Conservation (phyloP, 2,888 invertebrate species). For the Chloroclystis v-ata region DNA sequence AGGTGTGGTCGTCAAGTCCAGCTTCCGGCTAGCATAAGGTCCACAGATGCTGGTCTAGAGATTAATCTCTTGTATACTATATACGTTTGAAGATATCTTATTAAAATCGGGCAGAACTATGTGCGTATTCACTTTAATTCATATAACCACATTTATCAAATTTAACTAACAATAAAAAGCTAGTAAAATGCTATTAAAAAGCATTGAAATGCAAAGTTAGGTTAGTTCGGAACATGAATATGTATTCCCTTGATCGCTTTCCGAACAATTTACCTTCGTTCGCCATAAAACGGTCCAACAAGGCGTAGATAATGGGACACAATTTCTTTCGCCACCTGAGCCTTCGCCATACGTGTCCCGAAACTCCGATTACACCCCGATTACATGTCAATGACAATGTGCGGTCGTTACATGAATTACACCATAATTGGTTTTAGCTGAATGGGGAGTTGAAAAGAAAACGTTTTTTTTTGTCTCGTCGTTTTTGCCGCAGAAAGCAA, state of each 20-base stretch:
- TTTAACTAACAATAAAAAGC: no score
- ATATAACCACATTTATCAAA: no score
- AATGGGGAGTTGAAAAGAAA: background rate
- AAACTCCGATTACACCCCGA: slow-evolving; percentile 32
- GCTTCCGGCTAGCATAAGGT: no score
- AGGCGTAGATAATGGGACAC: slow-evolving; percentile 61
- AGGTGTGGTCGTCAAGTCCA: no score
- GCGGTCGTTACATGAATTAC: slow-evolving; percentile 24
- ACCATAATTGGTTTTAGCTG: slow-evolving; percentile 13
- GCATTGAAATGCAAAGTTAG: slow-evolving; percentile 6
- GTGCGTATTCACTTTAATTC: no score
- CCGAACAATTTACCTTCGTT: slow-evolving; percentile 62
- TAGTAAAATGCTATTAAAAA: background rate
- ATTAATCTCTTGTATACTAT: no score
- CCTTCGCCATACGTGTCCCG: slow-evolving; percentile 33
- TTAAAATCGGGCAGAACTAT: no score
- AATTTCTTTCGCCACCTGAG: slow-evolving; percentile 69
- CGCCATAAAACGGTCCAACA: slow-evolving; percentile 62
- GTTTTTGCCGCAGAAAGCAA: no score
- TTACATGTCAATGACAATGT: slow-evolving; percentile 38
- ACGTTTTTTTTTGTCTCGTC: background rate
- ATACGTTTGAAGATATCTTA: no score
- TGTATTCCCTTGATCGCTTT: slow-evolving; percentile 51
- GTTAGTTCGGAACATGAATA: slow-evolving; percentile 56
- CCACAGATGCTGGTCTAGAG: no score